Conservation (phyloP, 1,140 invertebrate species). For the Solenopsis invicta region DNA sequence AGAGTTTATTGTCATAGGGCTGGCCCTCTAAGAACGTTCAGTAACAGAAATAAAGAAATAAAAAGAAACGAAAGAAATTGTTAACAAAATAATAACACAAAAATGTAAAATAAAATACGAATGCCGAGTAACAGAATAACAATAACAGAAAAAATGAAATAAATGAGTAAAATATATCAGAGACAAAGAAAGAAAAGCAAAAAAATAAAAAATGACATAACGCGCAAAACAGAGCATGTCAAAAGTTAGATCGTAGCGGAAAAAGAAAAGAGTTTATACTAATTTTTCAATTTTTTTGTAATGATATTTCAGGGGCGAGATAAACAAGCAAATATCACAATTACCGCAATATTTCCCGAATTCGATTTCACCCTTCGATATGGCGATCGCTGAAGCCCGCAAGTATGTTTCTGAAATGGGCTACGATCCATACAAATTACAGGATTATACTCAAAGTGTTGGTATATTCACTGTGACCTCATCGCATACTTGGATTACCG, state of each 20-base stretch:
- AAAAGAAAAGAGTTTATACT: slow-evolving; percentile 26
- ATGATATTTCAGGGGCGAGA: slow-evolving; percentile 84
- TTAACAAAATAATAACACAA: too few relatives aligned
- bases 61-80: too few relatives aligned
- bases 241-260: too few relatives aligned
- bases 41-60: too few relatives aligned
- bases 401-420: slow-evolving; percentile 90
- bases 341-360: slow-evolving; percentile 93
- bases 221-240: too few relatives aligned
- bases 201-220: too few relatives aligned
- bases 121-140: too few relatives aligned
- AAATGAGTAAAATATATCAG: too few relatives aligned
- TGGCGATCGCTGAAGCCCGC: slow-evolving; percentile 91
- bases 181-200: background rate
- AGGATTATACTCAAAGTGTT: slow-evolving; percentile 90
- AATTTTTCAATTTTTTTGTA: background rate
- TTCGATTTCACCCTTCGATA: slow-evolving; percentile 94
- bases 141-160: too few relatives aligned
- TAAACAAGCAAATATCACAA: slow-evolving; percentile 87
- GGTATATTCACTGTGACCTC: slow-evolving; percentile 91
- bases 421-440: slow-evolving; percentile 91
- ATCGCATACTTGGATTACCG: slow-evolving; percentile 92
- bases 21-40: too few relatives aligned
- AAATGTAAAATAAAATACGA: too few relatives aligned
- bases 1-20: too few relatives aligned